Percentiles rank a stretch among this genome's conserved stretches.
These are phyloP conservation scores for Mormyrus proboscirostris DNA, from an alignment of 2,797 vertebrate genomes.

Conservation along the genomic window DNA sequence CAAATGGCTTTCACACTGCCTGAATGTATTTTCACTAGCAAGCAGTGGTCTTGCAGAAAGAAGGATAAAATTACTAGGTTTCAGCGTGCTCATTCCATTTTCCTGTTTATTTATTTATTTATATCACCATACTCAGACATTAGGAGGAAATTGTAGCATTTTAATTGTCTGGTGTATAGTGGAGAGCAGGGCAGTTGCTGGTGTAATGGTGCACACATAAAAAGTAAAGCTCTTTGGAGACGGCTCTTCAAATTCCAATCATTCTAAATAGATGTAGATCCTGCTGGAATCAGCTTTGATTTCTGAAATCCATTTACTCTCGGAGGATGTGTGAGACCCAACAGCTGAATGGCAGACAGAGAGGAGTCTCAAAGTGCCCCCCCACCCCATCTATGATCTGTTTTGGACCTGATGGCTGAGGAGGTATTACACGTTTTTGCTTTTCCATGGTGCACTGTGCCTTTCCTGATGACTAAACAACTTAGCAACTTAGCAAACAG, in stretches of 20 bases:
- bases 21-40: background rate
- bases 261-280: constrained; percentile 17
- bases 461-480: background rate
- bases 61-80: background rate
- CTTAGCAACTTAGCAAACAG: background rate
- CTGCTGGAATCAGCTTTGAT: constrained; percentile 22
- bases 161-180: constrained; percentile 30
- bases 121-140: constrained; percentile 27
- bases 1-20: constrained; percentile 9
- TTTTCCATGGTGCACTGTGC: background rate
- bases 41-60: constrained; percentile 11
- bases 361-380: background rate
- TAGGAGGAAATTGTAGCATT: constrained; percentile 34
- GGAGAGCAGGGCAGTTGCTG: constrained; percentile 22
- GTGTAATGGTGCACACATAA: constrained; percentile 31
- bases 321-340: constrained; percentile 32
- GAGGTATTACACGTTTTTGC: constrained; percentile 40
- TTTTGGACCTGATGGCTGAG: constrained; percentile 17
- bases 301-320: constrained; percentile 29
- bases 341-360: background rate
- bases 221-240: constrained; percentile 33
- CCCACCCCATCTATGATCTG: constrained; percentile 1
- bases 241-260: constrained; percentile 32
- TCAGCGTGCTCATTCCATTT: background rate
- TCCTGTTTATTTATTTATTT: constrained; percentile 12